Base-by-base conservation (phyloP, 2,113 vertebrate genomes). In the Bos javanicus region DNA sequence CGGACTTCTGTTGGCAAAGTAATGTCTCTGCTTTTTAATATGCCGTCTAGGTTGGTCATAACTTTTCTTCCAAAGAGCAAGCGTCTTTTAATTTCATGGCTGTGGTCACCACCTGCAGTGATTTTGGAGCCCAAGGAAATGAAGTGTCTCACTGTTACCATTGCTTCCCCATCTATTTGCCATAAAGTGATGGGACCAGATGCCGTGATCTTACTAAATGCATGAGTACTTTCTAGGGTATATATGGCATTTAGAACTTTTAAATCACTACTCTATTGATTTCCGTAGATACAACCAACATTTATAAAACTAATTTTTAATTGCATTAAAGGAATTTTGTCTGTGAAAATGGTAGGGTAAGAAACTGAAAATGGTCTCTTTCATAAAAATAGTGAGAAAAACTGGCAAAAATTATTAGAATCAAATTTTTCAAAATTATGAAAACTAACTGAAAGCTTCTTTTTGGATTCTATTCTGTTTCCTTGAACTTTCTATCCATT, bases 281-380 rank as follows among this genome's bases (percentile, higher is more conserved):
- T 57, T 95, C 39, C 6, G 25, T 64, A 57, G n/a, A 64, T 81
- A 62, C 1, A 33, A 81, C 26, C 12, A 30, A 52, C 39, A 59
- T 82, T 90, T 87, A 64, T 93, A 95, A 93, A 57, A 46, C 12
- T 67, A 39, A 59, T 26, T 91, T 95, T 83, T 95, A 95, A 76
- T 78, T 87, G 2, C 56, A 54, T 56, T 21, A 16, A 91, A 83
- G 28, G 36, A 67, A 30, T 36, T 56, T 59, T 71, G 10, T 54
- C 26, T 81, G 12, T 36, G 28, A 30, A 96, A 78, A 83, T 78
- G n/a, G 33, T 56, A 15, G 16, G 12, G 16, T 26, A 91, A 83
- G 54, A 33, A 86, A 82, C 10, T 14, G 50, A 90, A 76, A 95
- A 50, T 88, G 67, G 0, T 90, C 5, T 46, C 12, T 96, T 87